These are phyloP conservation scores for Phalacrocorax carbo DNA, from an alignment of 2,113 vertebrate genomes.

Conservation along the genomic window DNA sequence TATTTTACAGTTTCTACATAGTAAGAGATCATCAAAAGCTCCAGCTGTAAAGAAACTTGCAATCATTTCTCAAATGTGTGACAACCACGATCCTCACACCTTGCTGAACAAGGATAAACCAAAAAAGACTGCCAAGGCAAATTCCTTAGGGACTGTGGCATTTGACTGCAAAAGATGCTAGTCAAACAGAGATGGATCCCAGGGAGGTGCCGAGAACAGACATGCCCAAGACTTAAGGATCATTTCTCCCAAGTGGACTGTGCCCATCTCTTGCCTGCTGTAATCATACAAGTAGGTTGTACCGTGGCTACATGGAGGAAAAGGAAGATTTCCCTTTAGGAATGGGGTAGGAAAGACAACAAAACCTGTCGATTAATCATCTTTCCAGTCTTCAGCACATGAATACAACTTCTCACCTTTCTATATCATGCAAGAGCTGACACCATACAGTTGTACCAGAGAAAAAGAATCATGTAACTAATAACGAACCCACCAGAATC, in stretches of 20 bases:
- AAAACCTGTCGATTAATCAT: not conserved
- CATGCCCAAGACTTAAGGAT: not conserved
- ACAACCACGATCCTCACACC: not conserved
- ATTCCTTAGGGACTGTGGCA: not conserved
- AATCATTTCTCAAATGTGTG: not conserved
- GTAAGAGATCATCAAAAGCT: not conserved
- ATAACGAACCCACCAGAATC: not conserved
- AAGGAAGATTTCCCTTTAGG: not conserved
- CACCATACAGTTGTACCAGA: not conserved
- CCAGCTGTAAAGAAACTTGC: not conserved
- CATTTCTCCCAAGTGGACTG: not conserved
- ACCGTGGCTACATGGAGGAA: not conserved
- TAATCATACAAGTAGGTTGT: not conserved
- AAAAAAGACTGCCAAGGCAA: not conserved
- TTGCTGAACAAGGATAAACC: not conserved
- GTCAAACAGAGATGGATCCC: not conserved
- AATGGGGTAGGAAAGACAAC: not conserved
- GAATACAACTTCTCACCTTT: not conserved
- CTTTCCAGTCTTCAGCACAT: not conserved
- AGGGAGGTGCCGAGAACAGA: not conserved
- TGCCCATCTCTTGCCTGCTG: not conserved
- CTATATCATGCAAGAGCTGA: not conserved
- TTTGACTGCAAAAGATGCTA: not conserved
- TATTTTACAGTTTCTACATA: not conserved
- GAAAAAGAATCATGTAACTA: not conserved